Conservation (phyloP, 1,140 invertebrate species). For the Drosophila funebris region DNA sequence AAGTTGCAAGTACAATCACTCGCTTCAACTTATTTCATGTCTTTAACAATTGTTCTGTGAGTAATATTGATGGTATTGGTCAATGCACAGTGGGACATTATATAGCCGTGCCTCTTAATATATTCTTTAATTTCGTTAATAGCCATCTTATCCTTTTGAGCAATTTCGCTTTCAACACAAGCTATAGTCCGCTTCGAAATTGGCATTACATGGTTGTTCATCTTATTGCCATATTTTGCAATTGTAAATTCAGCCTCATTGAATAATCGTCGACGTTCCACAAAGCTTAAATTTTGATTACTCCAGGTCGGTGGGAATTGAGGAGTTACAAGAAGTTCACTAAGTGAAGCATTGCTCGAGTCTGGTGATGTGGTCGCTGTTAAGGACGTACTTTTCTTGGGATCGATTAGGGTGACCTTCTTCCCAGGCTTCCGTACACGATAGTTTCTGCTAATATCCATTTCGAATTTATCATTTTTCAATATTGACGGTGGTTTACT, state of each 20-base stretch:
- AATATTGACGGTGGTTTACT: no score
- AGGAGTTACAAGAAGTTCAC: neutral
- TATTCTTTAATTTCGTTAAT: conserved; percentile 29
- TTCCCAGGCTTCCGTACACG: neutral
- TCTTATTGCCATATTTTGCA: conserved; percentile 34
- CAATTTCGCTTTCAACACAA: no score
- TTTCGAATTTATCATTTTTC: no score
- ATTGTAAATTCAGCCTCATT: conserved; percentile 55
- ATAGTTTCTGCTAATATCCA: neutral
- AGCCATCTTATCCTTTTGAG: conserved; percentile 7
- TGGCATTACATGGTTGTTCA: conserved; percentile 42
- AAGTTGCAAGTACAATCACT: no score
- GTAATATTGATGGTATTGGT: conserved; percentile 1
- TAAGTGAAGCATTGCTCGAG: neutral
- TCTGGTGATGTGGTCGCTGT: neutral
- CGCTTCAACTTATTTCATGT: no score
- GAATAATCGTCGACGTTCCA: conserved; percentile 32
- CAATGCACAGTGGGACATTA: conserved; percentile 2
- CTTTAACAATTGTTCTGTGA: neutral
- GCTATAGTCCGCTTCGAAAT: no score
- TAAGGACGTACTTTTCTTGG: neutral
- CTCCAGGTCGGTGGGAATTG: neutral
- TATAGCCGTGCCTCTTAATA: conserved; percentile 34
- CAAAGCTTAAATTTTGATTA: conserved; percentile 6
- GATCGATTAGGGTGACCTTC: neutral